Base-by-base conservation (phyloP, 2,888 invertebrate genomes). In the Tipula vernalis region DNA sequence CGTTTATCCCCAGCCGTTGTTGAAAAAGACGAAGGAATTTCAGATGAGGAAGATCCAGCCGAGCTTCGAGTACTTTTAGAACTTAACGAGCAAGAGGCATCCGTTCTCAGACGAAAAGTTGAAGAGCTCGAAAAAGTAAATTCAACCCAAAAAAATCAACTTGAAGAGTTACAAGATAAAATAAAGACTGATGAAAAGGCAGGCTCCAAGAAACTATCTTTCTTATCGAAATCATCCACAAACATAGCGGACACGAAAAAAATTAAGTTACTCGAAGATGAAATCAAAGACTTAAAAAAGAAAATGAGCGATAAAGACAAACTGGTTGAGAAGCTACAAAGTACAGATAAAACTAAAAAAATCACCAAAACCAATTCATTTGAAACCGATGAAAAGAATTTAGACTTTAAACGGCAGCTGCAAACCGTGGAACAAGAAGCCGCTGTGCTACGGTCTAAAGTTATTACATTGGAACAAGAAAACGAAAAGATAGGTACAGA, bases 1-100 rank as follows among this genome's bases (percentile, higher is more conserved):
- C 92, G 94, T 90, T 92, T 95, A 87, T 93, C 94, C 18, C 94
- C 95, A 89, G 94, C 95, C 89, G 93, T 94, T 85, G 93, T 94
- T 88, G 95, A 95, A 89, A 95, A 95, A 89, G 95, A 95, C 89
- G 95, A 95, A 90, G 94, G 95, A 86, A 94, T 94, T 88, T 95
- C 95, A 8, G 96, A 95, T 89, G 94, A 95, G 89, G 97, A 97
- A 89, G 96, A 97, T 91, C 95, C 95, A 13, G 94, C 96, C 28
- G 97, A 98, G 91, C 91, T 98, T 87, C 95, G 96, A 89, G 93
- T 98, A 71, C 94, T 98, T 88, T 92, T 98, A 86, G 98, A 98
- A 91, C 93, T 98, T 86, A 96, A 96, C 90, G 98, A 98, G 91
- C 97, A 97, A 93, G 98, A 98, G 93, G 95, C 97, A 87, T 94